Conservation (phyloP, 2,113 vertebrate genomes). For the Felis chaus region DNA sequence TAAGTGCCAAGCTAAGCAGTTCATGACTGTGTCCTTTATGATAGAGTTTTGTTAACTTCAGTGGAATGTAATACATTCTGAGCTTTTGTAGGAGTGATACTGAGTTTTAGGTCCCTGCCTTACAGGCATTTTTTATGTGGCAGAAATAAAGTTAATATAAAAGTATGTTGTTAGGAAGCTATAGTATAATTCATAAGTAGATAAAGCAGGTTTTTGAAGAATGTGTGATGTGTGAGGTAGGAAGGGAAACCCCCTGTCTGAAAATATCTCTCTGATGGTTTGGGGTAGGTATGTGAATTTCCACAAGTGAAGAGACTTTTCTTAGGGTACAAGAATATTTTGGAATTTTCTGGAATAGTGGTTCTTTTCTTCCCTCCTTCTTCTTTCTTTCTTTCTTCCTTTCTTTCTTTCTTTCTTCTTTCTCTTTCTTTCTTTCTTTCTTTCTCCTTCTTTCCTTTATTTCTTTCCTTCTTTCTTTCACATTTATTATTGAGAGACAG, state of each 20-base stretch:
- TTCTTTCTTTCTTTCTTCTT: neutral
- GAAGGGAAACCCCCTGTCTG: neutral
- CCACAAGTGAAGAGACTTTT: neutral
- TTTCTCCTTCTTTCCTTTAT: neutral
- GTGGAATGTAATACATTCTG: slow-evolving; percentile 26
- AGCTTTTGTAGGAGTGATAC: neutral
- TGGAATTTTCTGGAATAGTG: slow-evolving; percentile 2
- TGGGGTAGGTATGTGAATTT: neutral
- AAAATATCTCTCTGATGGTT: neutral
- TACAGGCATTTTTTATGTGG: neutral
- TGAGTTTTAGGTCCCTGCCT: neutral
- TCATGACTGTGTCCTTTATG: neutral
- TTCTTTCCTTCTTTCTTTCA: neutral
- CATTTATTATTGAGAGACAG: too few relatives aligned
- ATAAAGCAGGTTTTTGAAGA: neutral
- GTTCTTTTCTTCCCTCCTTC: neutral
- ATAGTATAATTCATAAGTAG: neutral
- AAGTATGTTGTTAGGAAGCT: neutral
- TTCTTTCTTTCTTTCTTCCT: neutral
- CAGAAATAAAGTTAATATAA: slow-evolving; percentile 24
- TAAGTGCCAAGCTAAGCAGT: slow-evolving; percentile 1
- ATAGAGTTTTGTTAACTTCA: slow-evolving; percentile 25
- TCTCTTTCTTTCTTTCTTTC: too few relatives aligned
- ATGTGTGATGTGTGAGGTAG: neutral
- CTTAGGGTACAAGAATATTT: neutral